Percentiles rank a stretch among this genome's conserved stretches.
phyloP scores from a whole-genome alignment of 2,888 invertebrate genomes.

The Parapristionchus giblindavisi region DNA sequence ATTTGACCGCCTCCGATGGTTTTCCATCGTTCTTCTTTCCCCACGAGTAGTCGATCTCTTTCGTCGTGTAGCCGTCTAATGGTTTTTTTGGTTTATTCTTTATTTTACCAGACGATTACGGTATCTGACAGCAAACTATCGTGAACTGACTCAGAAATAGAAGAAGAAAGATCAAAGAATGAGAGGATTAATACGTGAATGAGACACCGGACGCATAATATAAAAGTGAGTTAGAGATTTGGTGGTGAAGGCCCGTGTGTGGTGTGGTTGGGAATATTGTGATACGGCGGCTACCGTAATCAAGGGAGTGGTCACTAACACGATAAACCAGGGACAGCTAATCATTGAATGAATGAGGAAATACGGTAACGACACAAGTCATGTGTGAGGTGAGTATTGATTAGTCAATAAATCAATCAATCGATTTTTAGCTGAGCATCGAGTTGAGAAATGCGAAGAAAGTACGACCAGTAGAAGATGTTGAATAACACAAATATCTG shows the following conservation, averaged over 20 bases:
- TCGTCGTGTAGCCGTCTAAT: conserved; percentile 72
- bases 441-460: conserved; percentile 47
- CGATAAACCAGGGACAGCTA: not conserved
- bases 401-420: no score
- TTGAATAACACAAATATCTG: conserved; percentile 95
- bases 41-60: conserved; percentile 73
- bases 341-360: not conserved
- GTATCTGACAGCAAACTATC: not conserved
- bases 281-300: no score
- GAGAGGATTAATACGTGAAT: not conserved
- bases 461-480: conserved; percentile 66
- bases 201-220: conserved; percentile 16
- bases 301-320: conserved; percentile 2
- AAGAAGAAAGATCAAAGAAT: conserved; percentile 2
- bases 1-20: conserved; percentile 57
- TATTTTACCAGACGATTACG: not conserved
- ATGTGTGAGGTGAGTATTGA: not conserved
- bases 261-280: no score
- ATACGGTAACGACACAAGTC: not conserved
- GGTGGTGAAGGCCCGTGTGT: conserved; percentile 25
- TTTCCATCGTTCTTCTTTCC: conserved; percentile 69
- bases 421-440: conserved; percentile 2
- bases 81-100: no score
- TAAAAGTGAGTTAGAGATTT: not conserved
- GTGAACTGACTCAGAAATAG: not conserved